Percentiles rank a stretch among this genome's conserved stretches.
Evolutionary conservation across 2,113 vertebrate genomes (phyloP).

Genomic region (Scophthalmus maximus): DNA sequence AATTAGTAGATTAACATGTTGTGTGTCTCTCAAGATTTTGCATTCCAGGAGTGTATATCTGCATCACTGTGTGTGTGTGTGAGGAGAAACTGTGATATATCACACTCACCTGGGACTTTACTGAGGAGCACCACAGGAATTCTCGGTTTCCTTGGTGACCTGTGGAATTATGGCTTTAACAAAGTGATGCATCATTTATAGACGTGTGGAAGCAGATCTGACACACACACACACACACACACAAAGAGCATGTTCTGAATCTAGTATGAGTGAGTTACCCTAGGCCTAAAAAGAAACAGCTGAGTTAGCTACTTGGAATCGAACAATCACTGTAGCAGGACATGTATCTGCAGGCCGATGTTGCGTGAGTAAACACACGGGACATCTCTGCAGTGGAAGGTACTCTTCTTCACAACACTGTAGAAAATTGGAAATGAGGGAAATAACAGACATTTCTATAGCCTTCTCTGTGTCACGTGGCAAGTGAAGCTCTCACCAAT

Average conservation of each 20-base stretch:
- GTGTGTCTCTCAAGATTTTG: slow-evolving; percentile 6
- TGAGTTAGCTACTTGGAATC: not conserved
- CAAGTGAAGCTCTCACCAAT: not conserved
- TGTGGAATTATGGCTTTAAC: slow-evolving; percentile 22
- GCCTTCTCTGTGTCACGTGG: too few relatives aligned
- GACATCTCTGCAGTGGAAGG: not conserved
- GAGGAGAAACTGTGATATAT: slow-evolving; percentile 65
- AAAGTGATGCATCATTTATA: slow-evolving; percentile 33
- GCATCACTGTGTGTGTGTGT: slow-evolving; percentile 4
- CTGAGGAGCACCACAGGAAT: slow-evolving; percentile 53
- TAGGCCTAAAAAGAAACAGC: slow-evolving; percentile 29
- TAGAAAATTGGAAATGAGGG: not conserved
- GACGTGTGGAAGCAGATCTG: slow-evolving; percentile 55
- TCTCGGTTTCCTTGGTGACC: slow-evolving; percentile 58
- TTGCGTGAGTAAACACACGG: not conserved
- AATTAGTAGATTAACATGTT: not conserved
- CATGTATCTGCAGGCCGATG: slow-evolving; percentile 38
- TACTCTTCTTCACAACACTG: not conserved
- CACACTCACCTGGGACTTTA: slow-evolving; percentile 61
- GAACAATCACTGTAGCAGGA: slow-evolving; percentile 22
- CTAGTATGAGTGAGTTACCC: slow-evolving; percentile 28
- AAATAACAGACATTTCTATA: not conserved
- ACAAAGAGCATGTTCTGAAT: slow-evolving; percentile 21
- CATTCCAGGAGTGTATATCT: slow-evolving; percentile 43
- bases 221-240: slow-evolving; percentile 8